These are phyloP conservation scores for Trypoxylus dichotomus DNA, from an alignment of 1,140 invertebrate genomes.

Conservation along the genomic window DNA sequence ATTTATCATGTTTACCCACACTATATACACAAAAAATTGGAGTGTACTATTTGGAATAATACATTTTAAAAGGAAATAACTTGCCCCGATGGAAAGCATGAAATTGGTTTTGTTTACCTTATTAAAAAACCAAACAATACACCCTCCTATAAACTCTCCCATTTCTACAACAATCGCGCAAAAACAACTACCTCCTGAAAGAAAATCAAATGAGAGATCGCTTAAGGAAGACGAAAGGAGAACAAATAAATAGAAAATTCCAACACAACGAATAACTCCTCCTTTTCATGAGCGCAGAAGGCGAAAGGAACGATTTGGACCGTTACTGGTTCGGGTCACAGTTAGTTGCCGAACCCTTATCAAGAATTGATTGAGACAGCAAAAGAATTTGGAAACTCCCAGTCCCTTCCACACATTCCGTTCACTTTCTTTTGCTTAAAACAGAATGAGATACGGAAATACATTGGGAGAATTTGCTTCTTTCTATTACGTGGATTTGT, in stretches of 20 bases:
- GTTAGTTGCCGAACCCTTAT: neutral
- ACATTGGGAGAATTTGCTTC: neutral
- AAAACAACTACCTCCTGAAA: neutral
- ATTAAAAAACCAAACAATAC: neutral
- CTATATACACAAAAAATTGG: neutral
- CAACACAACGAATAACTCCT: neutral
- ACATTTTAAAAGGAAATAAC: neutral
- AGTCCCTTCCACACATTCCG: neutral
- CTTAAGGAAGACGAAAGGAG: neutral
- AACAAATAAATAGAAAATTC: neutral
- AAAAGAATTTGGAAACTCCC: neutral
- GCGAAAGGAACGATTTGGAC: neutral
- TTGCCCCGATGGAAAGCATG: neutral
- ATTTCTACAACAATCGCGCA: neutral
- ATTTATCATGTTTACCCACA: no score
- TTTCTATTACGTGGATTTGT: neutral
- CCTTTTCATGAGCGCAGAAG: neutral
- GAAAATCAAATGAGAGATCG: neutral
- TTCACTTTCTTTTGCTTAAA: neutral
- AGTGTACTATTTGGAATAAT: neutral
- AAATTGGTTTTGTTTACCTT: neutral
- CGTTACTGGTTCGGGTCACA: constrained; percentile 1
- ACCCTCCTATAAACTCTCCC: neutral
- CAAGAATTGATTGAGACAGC: neutral
- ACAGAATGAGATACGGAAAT: neutral